Evolutionary conservation across 1,140 invertebrate genomes (phyloP), one percentile per base, ranked within the genome.

Genomic region (Periplaneta americana): DNA sequence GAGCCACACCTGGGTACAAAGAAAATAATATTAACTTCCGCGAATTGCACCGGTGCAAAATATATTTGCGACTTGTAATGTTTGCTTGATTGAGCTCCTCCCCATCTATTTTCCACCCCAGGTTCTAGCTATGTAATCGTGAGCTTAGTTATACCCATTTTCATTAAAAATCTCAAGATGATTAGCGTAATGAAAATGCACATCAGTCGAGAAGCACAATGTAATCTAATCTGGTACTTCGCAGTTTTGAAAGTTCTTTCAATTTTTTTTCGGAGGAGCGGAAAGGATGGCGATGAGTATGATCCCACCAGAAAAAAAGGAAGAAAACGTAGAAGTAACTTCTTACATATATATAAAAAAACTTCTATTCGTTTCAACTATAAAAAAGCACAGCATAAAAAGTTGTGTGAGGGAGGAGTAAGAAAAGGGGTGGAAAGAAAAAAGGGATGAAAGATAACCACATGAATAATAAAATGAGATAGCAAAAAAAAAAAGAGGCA

Each of bases 401-500:
- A 66, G 48, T n/a, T 66, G 48, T 66, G 48, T 28, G 48, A 66
- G n/a, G 75, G 34, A 32, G 22, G 34, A 76, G 75, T 22, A 34
- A 34, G 75, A 76, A 76, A 76, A 28, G 34, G 34, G 75, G 22
- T 18, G 33, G 31, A 22, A 34, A 76, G 17, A 76, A 76, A 76
- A 22, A 76, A 76, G 75, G 75, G 32, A 76, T 34, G 32, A 76
- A 76, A 76, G 32, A 76, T 76, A 76, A 76, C 75, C 75, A 35
- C 75, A 76, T 76, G 75, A 76, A 76, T 76, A 76, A 76, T 76
- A 76, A 76, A 66, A 66, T 66, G 48, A 66, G 48, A 66, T 66
- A 66, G n/a, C n/a, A n/a, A 3, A 3, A 66, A 66, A 66, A 66
- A 28, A 75, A 34, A 76, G 31, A 76, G 75, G 33, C 75, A 76